These are phyloP conservation scores for Gymnodraco acuticeps DNA, from an alignment of 2,797 vertebrate genomes.

Conservation along the genomic window DNA sequence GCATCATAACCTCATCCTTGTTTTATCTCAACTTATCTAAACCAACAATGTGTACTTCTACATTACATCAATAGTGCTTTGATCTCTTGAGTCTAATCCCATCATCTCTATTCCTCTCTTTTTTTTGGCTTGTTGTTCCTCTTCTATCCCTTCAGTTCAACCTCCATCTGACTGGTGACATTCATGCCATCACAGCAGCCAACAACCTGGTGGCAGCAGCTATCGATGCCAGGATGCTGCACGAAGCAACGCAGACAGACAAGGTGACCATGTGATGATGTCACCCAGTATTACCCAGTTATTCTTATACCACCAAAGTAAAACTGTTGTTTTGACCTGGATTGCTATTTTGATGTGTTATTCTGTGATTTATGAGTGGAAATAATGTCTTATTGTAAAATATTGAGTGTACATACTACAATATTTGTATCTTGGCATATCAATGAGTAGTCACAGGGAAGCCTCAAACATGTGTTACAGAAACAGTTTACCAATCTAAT, in stretches of 20 bases:
- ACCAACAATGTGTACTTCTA: neutral
- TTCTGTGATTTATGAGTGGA: neutral
- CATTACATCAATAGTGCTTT: neutral
- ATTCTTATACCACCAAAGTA: neutral
- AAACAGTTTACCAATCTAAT: neutral
- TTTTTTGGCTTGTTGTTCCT: neutral
- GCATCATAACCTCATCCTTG: neutral
- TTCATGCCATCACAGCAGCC: slow-evolving; percentile 97
- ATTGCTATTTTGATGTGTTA: neutral
- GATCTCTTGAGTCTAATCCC: neutral
- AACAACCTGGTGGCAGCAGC: slow-evolving; percentile 97
- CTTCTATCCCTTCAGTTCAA: slow-evolving; percentile 89
- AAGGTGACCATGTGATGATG: slow-evolving; percentile 83
- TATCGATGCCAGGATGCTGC: slow-evolving; percentile 94
- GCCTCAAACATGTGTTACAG: neutral
- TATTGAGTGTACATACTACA: neutral
- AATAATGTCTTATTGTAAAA: neutral
- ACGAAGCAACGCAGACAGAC: slow-evolving; percentile 93
- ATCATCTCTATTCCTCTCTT: neutral
- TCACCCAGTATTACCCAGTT: neutral
- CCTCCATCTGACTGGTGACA: slow-evolving; percentile 98
- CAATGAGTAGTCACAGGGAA: neutral
- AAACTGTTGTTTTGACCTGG: neutral
- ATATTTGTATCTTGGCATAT: neutral
- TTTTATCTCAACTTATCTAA: slow-evolving; percentile 6